Base-by-base conservation (phyloP, 35 echinoderm and acorn worm species). In the Diadema setosum region DNA sequence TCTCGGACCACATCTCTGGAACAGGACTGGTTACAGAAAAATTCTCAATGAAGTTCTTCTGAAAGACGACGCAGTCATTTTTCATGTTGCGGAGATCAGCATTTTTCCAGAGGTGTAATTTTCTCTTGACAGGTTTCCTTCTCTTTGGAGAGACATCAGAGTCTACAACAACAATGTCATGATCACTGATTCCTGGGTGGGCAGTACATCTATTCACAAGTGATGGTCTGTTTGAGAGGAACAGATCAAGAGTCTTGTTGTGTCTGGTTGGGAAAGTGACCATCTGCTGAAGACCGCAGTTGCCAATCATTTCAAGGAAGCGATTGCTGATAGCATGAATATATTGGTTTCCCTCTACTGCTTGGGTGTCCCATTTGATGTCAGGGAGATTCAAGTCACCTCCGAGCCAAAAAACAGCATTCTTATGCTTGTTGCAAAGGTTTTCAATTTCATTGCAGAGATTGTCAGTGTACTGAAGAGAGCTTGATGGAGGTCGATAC, bases 321-420 rank as follows among this genome's bases (percentile, higher is more conserved):
- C 27, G 20, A 33, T 70, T 61, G 43, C 27, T 46, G 30, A 45
- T 29, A 30, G 12, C 11, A 9, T 46, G 44, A 11, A 41, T 61
- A 46, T 81, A 20, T 55, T 81, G 64, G n/a, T 75, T 73, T 31
- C 29, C 8, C 27, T 73, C 40, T n/a, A 75, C 34, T 78, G 40
- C 25, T 21, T 29, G 16, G 4, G 17, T 45, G 3, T 87, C 64
- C 65, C 85, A 87, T 26, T 80, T 87, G 3, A 87, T 87, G 30
- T 87, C 34, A 17, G 85, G 85, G 2, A 87, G 44, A n/a, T 87
- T 87, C 0, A 87, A 30, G 48, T 87, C 85, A 43, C 85, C 85
- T 46, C 17, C n/a, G 9, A 87, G 32, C n/a, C n/a, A n/a, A n/a
- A n/a, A n/a, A n/a, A 86, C 84, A 16, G 84, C 84, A 41, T 86